Conservation (phyloP, 1,140 invertebrate genomes). For the Pachyrhynchus sulphureomaculatus region DNA sequence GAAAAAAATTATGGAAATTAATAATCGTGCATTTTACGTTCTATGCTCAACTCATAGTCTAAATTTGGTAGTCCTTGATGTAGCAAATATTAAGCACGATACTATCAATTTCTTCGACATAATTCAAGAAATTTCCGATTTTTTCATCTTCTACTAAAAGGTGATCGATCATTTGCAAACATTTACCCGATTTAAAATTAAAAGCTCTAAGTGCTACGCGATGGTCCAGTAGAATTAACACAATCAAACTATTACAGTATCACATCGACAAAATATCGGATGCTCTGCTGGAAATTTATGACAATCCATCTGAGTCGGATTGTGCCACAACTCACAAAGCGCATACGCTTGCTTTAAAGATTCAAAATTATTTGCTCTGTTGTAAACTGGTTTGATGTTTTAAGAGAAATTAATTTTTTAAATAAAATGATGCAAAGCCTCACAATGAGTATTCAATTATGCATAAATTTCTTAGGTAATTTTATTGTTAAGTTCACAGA, state of each 20-base stretch:
- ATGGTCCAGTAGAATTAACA: too few species aligned
- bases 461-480: too few species aligned
- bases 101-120: constrained; percentile 23
- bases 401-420: not conserved
- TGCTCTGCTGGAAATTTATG: too few species aligned
- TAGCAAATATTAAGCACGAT: constrained; percentile 17
- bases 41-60: constrained; percentile 33
- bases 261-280: too few species aligned
- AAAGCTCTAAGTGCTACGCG: too few species aligned
- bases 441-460: too few species aligned
- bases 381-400: not conserved
- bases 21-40: constrained; percentile 26
- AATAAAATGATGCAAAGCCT: too few species aligned
- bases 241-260: constrained; percentile 29
- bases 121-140: constrained; percentile 20
- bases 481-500: too few species aligned
- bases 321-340: too few species aligned
- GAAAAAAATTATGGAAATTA: constrained; percentile 25
- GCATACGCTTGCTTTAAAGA: not conserved
- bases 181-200: constrained; percentile 28
- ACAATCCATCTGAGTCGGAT: too few species aligned
- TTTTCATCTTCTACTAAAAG: constrained; percentile 20
- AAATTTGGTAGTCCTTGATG: constrained; percentile 36
- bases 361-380: not conserved
- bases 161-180: constrained; percentile 16